A percentile compares a stretch with the other conserved stretches of the same genome.
Evolutionary conservation across 2,888 invertebrate species (phyloP).

Genomic region (Mylabris sibirica): DNA sequence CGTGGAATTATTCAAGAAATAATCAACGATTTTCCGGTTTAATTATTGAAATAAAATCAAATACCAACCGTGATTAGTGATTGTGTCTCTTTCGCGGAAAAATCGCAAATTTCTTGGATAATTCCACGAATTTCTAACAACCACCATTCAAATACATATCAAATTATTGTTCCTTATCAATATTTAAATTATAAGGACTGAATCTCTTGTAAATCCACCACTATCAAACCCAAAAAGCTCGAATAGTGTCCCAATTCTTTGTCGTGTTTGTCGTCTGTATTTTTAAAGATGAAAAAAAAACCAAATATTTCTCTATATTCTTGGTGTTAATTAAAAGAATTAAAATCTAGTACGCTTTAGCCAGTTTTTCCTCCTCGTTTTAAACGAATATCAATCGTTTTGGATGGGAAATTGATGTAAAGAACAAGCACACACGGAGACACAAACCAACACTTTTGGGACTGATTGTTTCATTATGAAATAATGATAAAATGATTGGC

Average conservation of each 20-base stretch:
- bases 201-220: constrained; percentile 44
- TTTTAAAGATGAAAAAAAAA: background rate
- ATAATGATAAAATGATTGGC: constrained; percentile 38
- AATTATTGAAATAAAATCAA: background rate
- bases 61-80: constrained; percentile 43
- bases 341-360: constrained; percentile 13
- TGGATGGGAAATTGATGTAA: background rate
- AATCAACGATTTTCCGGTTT: background rate
- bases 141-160: constrained; percentile 50
- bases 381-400: constrained; percentile 25
- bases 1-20: background rate
- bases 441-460: constrained; percentile 38
- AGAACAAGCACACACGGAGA: constrained; percentile 39
- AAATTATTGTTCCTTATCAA: constrained; percentile 44
- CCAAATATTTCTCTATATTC: constrained; percentile 42
- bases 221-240: background rate
- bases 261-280: constrained; percentile 33
- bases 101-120: constrained; percentile 21
- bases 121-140: constrained; percentile 24
- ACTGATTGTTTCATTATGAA: constrained; percentile 22
- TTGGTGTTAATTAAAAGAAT: constrained; percentile 44
- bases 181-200: constrained; percentile 39
- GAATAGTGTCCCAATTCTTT: constrained; percentile 46
- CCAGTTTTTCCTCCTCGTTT: constrained; percentile 13
- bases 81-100: constrained; percentile 53